Conservation (phyloP, 2,113 vertebrate species). For the Lycaon pictus region DNA sequence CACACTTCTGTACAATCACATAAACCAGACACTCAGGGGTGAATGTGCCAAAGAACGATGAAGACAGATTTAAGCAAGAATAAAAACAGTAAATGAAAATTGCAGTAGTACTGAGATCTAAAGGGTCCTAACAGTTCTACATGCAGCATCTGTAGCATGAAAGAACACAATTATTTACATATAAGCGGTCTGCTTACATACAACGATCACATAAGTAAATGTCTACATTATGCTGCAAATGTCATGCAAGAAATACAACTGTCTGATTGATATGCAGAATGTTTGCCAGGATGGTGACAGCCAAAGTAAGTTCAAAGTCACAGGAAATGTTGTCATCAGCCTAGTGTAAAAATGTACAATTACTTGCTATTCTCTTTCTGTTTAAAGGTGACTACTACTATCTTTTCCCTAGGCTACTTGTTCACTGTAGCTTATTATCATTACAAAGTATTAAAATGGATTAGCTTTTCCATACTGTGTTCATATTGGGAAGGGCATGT, state of each 20-base stretch:
- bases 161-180: constrained; percentile 78
- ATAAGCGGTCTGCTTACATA: constrained; percentile 75
- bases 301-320: constrained; percentile 89
- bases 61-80: constrained; percentile 36
- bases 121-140: constrained; percentile 62
- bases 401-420: constrained; percentile 88
- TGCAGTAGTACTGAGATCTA: background rate
- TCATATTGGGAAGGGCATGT: constrained; percentile 82
- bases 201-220: constrained; percentile 84
- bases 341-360: constrained; percentile 88
- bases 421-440: constrained; percentile 87
- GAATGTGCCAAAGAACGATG: background rate
- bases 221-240: constrained; percentile 82
- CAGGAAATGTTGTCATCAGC: constrained; percentile 86
- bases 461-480: constrained; percentile 86
- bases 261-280: constrained; percentile 85
- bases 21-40: background rate
- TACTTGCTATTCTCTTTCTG: constrained; percentile 86
- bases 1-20: background rate
- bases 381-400: constrained; percentile 87
- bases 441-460: constrained; percentile 88
- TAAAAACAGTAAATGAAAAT: constrained; percentile 20
- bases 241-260: constrained; percentile 81
- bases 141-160: constrained; percentile 49
- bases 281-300: constrained; percentile 85